Percentiles rank a stretch among this genome's conserved stretches.
Evolutionary conservation across 2,888 invertebrate species (phyloP).

Genomic region (Aphodius granarius): DNA sequence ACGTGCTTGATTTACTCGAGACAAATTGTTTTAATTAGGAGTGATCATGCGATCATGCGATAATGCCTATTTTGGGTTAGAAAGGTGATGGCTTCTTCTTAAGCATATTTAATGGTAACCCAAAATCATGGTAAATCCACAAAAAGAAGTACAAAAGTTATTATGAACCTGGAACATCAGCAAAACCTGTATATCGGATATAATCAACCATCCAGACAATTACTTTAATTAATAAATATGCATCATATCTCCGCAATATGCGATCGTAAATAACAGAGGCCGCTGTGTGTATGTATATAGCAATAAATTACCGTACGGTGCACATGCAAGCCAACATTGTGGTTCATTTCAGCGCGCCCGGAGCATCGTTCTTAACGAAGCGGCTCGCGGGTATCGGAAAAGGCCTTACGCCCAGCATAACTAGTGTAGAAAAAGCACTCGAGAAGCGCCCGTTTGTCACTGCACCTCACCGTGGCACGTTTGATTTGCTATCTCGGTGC

Average conservation of each 20-base stretch:
- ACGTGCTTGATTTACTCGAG: neutral
- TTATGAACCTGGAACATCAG: no score
- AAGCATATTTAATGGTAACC: neutral
- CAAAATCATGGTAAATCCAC: no score
- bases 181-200: no score
- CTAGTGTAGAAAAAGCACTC: neutral
- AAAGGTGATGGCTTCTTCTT: neutral
- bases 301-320: neutral
- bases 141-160: no score
- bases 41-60: neutral
- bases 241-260: neutral
- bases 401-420: neutral
- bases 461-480: conserved; percentile 10
- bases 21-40: neutral
- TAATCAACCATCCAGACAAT: neutral
- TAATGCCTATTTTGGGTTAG: neutral
- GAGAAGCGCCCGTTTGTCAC: conserved; percentile 13
- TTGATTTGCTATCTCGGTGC: conserved; percentile 27
- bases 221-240: neutral
- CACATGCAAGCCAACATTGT: neutral
- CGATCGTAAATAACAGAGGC: neutral
- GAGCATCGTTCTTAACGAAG: neutral
- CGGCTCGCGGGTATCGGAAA: neutral
- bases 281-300: neutral
- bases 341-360: neutral